Percentiles rank a stretch among this genome's conserved stretches.
These are phyloP conservation scores for chimpanzee (Pan troglodytes) DNA, from an alignment of 2,113 vertebrate species.

Conservation along the genomic window NHGRI_mPanTro3-v2.1_pri NC_072420.2:31182001-31182500, in stretches of 20 bases:
- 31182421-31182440: background rate
- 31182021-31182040: no score
- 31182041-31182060: no score
- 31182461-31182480: background rate
- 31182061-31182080: no score
- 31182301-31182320: background rate
- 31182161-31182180: background rate
- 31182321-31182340: background rate
- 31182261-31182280: background rate
- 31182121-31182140: background rate
- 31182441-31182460: background rate
- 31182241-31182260: background rate
- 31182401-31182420: background rate
- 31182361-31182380: background rate
- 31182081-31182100: background rate
- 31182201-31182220: background rate
- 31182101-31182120: background rate
- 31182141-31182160: background rate
- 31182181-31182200: background rate
- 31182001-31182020: no score
- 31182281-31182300: background rate
- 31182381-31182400: background rate
- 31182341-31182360: background rate
- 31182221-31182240: conserved; percentile 2
- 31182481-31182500: background rate